Evolutionary conservation across 2,888 invertebrate genomes (phyloP), one percentile per base, ranked within the genome.

Genomic region (Pristionchus japonicus): DNA sequence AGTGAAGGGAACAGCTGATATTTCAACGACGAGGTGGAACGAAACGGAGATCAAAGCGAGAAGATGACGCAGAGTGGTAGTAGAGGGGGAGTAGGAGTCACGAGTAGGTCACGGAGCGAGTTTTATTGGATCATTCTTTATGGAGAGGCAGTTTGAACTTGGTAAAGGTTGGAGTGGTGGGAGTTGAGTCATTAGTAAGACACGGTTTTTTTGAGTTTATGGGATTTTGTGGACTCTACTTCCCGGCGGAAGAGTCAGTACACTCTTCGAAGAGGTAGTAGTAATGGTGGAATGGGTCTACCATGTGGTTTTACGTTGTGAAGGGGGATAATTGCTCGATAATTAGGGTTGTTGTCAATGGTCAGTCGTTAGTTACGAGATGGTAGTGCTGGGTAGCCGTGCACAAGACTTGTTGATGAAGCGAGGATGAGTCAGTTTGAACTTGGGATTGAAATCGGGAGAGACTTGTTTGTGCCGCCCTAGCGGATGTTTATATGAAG

Each of bases 401-500:
- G 20, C 13, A 3, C 64, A 3, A 13, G 64, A 31, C 64, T 37
- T 57, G 57, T 57, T 57, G 9, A 23, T 57, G 57, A 20, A n/a
- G 23, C 37, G 74, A 40, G 37, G 74, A 47, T 77, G 77, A 77
- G 43, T 77, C 77, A 77, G 43, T 77, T 77, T 77, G 77, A 43
- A 77, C 77, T 77, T 43, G 77, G 43, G 77, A 77, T 77, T 77
- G 77, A 77, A 27, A n/a, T 67, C 34, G 11, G 34, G 4, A 31
- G 31, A 40, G 20, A 43, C 77, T 27, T 77, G 77, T 77, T 77
- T 77, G 77, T 77, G 43, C 47, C 37, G 7, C 2, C 31, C 37
- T 13, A 57, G 70, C 70, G 43, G 77, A 27, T 77, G 77, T 77
- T 77, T 77, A 77, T 77, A 47, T 77, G 77, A 40, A 80, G 80